phyloP scores from a whole-genome alignment of 1,140 invertebrate species.

The Apis laboriosa region DNA sequence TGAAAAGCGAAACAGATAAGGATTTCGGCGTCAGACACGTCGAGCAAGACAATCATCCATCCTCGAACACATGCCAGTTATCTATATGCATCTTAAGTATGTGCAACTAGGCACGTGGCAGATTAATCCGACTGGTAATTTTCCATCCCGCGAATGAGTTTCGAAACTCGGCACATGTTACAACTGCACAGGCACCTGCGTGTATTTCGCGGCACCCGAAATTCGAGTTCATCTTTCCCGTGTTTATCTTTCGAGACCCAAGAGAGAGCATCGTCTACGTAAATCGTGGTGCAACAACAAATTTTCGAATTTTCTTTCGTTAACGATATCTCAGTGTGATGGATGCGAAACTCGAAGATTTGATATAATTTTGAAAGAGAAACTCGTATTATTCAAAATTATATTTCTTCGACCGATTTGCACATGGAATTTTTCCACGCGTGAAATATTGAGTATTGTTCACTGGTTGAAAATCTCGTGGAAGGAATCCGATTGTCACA shows the following conservation, averaged over 20 bases:
- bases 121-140: slow-evolving; percentile 62
- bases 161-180: slow-evolving; percentile 48
- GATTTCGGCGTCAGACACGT: slow-evolving; percentile 26
- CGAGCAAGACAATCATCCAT: slow-evolving; percentile 20
- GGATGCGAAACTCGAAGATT: too few relatives aligned
- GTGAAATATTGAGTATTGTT: too few relatives aligned
- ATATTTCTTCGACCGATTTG: too few relatives aligned
- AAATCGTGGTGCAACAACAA: too few relatives aligned
- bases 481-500: too few relatives aligned
- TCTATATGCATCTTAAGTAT: slow-evolving; percentile 49
- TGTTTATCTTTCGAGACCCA: background rate
- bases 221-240: slow-evolving; percentile 15
- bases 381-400: too few relatives aligned
- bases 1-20: slow-evolving; percentile 17
- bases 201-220: slow-evolving; percentile 15
- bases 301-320: too few relatives aligned
- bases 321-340: too few relatives aligned
- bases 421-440: too few relatives aligned
- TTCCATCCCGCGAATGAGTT: slow-evolving; percentile 52
- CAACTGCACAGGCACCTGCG: background rate
- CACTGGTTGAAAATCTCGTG: too few relatives aligned
- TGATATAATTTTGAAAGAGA: too few relatives aligned
- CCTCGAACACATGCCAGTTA: slow-evolving; percentile 32
- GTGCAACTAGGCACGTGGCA: slow-evolving; percentile 34
- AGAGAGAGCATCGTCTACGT: too few relatives aligned